These are phyloP conservation scores for Thomomys bottae DNA, from an alignment of 2,113 vertebrate genomes.

Conservation along the genomic window DNA sequence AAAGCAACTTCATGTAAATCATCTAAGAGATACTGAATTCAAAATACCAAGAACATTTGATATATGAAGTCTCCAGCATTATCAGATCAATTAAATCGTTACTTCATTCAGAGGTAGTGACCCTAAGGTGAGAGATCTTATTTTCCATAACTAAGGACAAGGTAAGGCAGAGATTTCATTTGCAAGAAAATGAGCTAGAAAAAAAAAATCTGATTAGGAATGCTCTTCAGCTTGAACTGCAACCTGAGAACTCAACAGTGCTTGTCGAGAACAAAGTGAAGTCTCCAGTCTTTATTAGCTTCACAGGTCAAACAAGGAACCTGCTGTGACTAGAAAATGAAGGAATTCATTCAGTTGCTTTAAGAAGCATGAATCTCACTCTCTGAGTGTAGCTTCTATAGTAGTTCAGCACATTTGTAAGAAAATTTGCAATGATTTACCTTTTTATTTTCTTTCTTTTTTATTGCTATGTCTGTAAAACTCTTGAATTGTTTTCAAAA, in stretches of 20 bases:
- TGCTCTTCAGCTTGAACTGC: constrained; percentile 42
- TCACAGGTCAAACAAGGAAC: constrained; percentile 39
- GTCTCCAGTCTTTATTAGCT: constrained; percentile 52
- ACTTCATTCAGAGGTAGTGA: constrained; percentile 14
- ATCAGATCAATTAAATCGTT: constrained; percentile 44
- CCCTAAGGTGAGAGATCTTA: background rate
- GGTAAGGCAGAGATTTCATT: constrained; percentile 35
- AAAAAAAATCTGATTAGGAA: constrained; percentile 49
- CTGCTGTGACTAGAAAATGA: constrained; percentile 46
- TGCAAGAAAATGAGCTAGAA: constrained; percentile 64
- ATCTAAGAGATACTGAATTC: background rate
- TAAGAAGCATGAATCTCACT: constrained; percentile 19
- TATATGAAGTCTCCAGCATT: background rate
- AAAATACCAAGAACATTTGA: background rate
- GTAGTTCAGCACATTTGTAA: background rate
- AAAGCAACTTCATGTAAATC: background rate
- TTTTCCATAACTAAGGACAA: constrained; percentile 56
- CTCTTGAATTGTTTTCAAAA: constrained; percentile 48
- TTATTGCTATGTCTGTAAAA: background rate
- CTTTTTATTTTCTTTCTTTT: background rate
- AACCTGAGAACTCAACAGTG: constrained; percentile 37
- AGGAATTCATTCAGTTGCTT: constrained; percentile 17
- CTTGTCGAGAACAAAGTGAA: constrained; percentile 57
- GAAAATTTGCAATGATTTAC: background rate
- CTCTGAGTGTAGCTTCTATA: background rate